Conservation (phyloP, 1,140 invertebrate genomes). For the Wiebesia pumilae region DNA sequence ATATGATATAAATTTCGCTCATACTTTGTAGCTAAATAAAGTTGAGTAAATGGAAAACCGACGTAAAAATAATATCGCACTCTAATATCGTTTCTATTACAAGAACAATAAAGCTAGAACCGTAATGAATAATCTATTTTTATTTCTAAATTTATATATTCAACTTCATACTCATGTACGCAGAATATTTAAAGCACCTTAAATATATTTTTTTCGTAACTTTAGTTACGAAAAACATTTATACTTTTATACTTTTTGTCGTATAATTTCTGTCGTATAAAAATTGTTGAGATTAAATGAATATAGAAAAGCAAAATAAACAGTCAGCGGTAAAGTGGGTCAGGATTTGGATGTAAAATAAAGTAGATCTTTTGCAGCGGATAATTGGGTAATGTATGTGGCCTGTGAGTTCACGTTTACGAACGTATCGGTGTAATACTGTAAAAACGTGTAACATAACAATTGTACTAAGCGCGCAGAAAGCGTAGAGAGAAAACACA, state of each 20-base stretch:
- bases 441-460: conserved; percentile 40
- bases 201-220: too few species aligned
- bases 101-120: too few species aligned
- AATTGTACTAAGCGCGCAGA: conserved; percentile 1
- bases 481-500: background rate
- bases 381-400: background rate
- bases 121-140: too few species aligned
- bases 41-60: background rate
- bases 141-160: too few species aligned
- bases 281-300: too few species aligned
- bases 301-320: too few species aligned
- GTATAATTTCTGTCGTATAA: too few species aligned
- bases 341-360: background rate
- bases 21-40: background rate
- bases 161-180: too few species aligned
- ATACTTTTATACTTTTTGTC: too few species aligned
- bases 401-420: background rate
- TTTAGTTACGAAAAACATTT: too few species aligned
- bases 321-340: background rate
- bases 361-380: background rate
- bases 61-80: background rate
- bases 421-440: background rate
- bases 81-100: too few species aligned
- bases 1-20: background rate
- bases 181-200: too few species aligned